phyloP scores from a whole-genome alignment of 1,140 invertebrate genomes.

The Oscheius sp. region DNA sequence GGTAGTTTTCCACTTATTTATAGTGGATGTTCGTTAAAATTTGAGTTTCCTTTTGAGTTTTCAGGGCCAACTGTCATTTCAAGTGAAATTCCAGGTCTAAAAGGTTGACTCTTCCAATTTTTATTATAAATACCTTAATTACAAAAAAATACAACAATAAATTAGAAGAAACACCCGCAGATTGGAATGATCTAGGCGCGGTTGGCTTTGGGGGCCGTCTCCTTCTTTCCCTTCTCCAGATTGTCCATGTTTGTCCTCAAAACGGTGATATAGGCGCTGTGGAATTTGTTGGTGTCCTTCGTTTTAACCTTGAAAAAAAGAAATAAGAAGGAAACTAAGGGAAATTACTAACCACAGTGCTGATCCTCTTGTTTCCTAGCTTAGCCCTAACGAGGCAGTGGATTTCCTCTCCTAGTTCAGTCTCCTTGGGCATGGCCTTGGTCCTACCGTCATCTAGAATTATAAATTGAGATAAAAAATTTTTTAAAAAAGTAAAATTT shows the following conservation, averaged over 20 bases:
- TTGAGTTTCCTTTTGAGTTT: too few species aligned
- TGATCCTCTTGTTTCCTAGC: constrained; percentile 73
- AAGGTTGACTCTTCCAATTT: too few species aligned
- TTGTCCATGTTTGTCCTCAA: constrained; percentile 81
- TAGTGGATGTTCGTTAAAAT: too few species aligned
- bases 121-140: too few species aligned
- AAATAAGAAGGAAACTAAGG: background rate
- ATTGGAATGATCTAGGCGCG: background rate
- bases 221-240: constrained; percentile 63
- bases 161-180: background rate
- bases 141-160: background rate
- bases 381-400: constrained; percentile 32
- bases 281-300: constrained; percentile 80
- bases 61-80: too few species aligned
- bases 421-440: constrained; percentile 69
- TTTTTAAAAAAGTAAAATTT: constrained; percentile 3
- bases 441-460: constrained; percentile 73
- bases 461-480: too few species aligned
- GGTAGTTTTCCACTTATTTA: too few species aligned
- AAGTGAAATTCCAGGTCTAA: too few species aligned
- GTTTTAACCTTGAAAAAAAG: constrained; percentile 68
- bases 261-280: constrained; percentile 77
- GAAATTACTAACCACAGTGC: constrained; percentile 69
- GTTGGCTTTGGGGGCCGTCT: background rate
- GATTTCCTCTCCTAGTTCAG: constrained; percentile 64